These are phyloP conservation scores for Calypte anna DNA, from an alignment of 2,113 vertebrate species.

Conservation along the genomic window DNA sequence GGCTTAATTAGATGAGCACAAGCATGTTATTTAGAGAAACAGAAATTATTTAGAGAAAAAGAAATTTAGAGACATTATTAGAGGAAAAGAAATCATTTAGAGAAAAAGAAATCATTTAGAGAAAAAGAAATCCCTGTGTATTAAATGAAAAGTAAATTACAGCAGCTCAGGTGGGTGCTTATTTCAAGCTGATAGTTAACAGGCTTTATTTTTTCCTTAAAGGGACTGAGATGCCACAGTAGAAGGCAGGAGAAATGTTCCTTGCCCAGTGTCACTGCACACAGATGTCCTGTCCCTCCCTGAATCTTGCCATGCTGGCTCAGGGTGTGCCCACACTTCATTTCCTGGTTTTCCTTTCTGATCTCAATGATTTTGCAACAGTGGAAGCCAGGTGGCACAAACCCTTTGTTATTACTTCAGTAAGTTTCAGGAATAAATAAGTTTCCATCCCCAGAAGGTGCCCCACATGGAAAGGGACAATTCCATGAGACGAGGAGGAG, in stretches of 20 bases:
- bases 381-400: background rate
- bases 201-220: background rate
- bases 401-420: background rate
- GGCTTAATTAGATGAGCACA: constrained; percentile 43
- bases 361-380: background rate
- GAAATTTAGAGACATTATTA: too few relatives aligned
- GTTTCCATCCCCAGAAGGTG: fast-evolving
- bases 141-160: constrained; percentile 45
- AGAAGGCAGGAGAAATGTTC: background rate
- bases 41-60: background rate
- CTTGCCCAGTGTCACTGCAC: background rate
- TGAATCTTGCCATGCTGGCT: background rate
- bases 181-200: background rate
- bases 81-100: too few relatives aligned
- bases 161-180: constrained; percentile 31
- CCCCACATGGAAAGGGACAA: background rate
- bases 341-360: background rate
- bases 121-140: background rate
- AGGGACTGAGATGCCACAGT: background rate
- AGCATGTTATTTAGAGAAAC: constrained; percentile 27
- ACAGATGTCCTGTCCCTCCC: background rate
- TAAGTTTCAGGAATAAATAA: background rate
- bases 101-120: too few relatives aligned
- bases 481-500: background rate
- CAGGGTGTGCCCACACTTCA: background rate